These are phyloP conservation scores for Portevinia maculata DNA, from an alignment of 2,888 invertebrate genomes.

Conservation along the genomic window DNA sequence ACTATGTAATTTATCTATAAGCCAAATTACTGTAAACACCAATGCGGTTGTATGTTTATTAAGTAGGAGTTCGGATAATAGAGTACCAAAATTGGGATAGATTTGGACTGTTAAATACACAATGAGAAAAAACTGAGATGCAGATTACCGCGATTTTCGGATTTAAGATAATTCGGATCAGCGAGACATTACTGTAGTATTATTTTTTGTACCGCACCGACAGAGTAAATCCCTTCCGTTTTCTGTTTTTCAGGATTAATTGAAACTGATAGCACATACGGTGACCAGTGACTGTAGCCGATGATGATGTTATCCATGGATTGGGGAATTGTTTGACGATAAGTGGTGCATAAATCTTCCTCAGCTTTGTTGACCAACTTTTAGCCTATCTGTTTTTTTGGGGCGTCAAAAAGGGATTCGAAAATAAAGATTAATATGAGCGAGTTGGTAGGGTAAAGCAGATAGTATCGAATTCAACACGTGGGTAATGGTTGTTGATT, in stretches of 20 bases:
- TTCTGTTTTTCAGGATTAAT: slow-evolving; percentile 37
- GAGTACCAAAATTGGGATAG: too few relatives aligned
- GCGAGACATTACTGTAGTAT: too few relatives aligned
- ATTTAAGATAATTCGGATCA: too few relatives aligned
- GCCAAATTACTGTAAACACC: too few relatives aligned
- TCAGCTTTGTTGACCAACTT: slow-evolving; percentile 32
- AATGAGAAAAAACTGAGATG: too few relatives aligned
- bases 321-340: slow-evolving; percentile 21
- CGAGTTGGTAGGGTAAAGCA: slow-evolving; percentile 3
- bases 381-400: slow-evolving; percentile 16
- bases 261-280: slow-evolving; percentile 46
- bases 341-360: slow-evolving; percentile 55
- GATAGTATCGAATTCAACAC: slow-evolving; percentile 30
- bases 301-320: slow-evolving; percentile 13
- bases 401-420: slow-evolving; percentile 26
- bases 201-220: too few relatives aligned
- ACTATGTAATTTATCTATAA: too few relatives aligned
- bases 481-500: slow-evolving; percentile 12
- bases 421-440: slow-evolving; percentile 47
- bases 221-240: slow-evolving; percentile 45
- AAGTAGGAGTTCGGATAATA: too few relatives aligned
- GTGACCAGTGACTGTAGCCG: not conserved
- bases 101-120: too few relatives aligned
- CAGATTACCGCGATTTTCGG: too few relatives aligned
- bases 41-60: too few relatives aligned